Percentiles rank a stretch among this genome's conserved stretches.
These are phyloP conservation scores for Holocentrus rufus DNA, from an alignment of 2,797 vertebrate genomes.

Conservation along the genomic window DNA sequence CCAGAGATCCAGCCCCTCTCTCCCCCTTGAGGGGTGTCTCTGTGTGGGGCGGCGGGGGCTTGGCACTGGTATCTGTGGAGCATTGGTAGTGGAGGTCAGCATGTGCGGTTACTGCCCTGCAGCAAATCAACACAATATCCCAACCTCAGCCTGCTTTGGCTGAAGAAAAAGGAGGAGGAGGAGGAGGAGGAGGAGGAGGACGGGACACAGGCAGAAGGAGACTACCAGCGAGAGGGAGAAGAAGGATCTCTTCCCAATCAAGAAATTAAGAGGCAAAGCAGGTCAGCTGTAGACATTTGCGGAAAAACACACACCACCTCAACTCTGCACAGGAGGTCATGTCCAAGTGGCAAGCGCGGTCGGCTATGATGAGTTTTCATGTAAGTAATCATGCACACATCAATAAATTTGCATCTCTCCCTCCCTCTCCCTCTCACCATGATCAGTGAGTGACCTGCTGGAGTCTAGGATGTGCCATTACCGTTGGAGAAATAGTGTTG, in stretches of 20 bases:
- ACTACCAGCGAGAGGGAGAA: not conserved
- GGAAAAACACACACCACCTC: no score
- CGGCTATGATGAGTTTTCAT: not conserved
- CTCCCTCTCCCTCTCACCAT: not conserved
- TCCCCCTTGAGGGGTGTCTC: conserved; percentile 33
- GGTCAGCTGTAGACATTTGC: no score
- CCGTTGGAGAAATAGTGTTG: conserved; percentile 54
- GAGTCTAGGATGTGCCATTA: conserved; percentile 51
- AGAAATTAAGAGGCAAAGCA: no score
- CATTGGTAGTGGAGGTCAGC: conserved; percentile 51
- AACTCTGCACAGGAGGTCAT: no score
- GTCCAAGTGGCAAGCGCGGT: not conserved
- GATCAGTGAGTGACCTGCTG: conserved; percentile 41
- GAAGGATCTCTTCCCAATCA: not conserved
- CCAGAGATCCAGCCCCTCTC: conserved; percentile 53
- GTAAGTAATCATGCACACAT: not conserved
- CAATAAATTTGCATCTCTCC: not conserved
- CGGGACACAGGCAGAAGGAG: not conserved
- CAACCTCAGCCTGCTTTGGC: conserved; percentile 51
- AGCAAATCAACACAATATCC: conserved; percentile 43
- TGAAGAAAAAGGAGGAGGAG: not conserved
- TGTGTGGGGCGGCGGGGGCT: conserved; percentile 40
- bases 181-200: not conserved
- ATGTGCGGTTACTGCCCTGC: conserved; percentile 46
- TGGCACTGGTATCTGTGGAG: conserved; percentile 49